These are phyloP conservation scores for Styela clava DNA, from an alignment of 23 tunicate species.

Conservation along the genomic window DNA sequence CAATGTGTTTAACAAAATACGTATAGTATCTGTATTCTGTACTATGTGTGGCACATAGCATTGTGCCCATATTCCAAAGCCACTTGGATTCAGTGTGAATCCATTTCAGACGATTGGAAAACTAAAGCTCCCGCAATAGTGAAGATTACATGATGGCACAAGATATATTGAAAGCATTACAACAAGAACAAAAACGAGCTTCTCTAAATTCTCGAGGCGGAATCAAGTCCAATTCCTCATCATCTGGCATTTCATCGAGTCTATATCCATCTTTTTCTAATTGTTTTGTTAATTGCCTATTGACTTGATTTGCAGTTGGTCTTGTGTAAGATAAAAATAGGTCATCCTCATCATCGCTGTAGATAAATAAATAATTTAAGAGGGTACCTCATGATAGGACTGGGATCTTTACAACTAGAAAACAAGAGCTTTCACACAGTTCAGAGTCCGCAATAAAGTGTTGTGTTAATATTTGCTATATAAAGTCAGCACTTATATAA, in stretches of 20 bases:
- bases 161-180: conserved; percentile 55
- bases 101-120: too few relatives aligned
- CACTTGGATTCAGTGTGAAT: too few relatives aligned
- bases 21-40: too few relatives aligned
- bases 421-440: too few relatives aligned
- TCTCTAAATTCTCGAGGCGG: conserved; percentile 83
- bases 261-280: conserved; percentile 86
- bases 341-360: conserved; percentile 75
- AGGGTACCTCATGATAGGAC: neutral
- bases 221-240: conserved; percentile 84
- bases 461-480: too few relatives aligned
- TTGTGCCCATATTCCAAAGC: too few relatives aligned
- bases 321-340: conserved; percentile 50
- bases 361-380: conserved; percentile 19
- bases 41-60: too few relatives aligned
- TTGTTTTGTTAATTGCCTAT: conserved; percentile 70
- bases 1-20: too few relatives aligned
- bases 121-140: too few relatives aligned
- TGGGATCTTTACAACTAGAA: too few relatives aligned
- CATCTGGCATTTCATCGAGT: conserved; percentile 85
- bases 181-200: conserved; percentile 62
- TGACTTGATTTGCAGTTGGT: conserved; percentile 56
- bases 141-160: conserved; percentile 28
- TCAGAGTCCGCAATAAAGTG: too few relatives aligned
- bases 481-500: too few relatives aligned